Evolutionary conservation across 2,888 invertebrate genomes (phyloP), one percentile per base, ranked within the genome.

Genomic region (Drosophila colorata): DNA sequence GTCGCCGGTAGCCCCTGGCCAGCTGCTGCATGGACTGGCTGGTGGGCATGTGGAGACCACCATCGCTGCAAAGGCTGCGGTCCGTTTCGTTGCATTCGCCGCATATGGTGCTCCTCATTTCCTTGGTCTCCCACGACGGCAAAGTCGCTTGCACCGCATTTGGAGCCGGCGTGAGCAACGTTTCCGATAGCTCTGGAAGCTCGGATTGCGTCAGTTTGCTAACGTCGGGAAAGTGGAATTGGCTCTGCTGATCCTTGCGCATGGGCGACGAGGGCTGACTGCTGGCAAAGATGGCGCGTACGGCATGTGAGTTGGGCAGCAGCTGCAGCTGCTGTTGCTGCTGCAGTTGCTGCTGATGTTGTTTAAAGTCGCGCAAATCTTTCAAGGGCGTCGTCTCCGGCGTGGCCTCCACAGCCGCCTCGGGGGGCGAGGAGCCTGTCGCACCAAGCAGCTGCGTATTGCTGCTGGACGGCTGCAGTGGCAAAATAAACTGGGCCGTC

Each of bases 341-440:
- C 14, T 31, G 31, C 31, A 11, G 31, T 0, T 43, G 53, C 9
- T 28, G 61, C 41, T 61, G 61, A 14, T 61, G 61, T 41, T 63
- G 77, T 14, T 87, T 90, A 11, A 86, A 78, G 67, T 90, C 90
- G 31, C 88, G 77, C 41, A 89, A 65, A 85, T 94, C 96, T 91
- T 96, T 95, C 20, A 96, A 94, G 2, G 97, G 97, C 38, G 97
- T 97, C 47, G 97, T 97, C 93, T 97, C 97, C 1, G 97, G 97
- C 6, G 97, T 97, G 4, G 97, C 97, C 93, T 97, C 97, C 60
- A 97, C 95, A 28, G 97, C 97, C 44, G 97, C 96, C 93, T 97
- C 97, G 5, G 97, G 97, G 31, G 96, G 96, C 14, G 96, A 95
- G 0, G 95, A 94, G 35, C 95, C 95, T 87, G 94, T 94, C 69